A percentile compares a stretch with the other conserved stretches of the same genome.
Evolutionary conservation across 2,888 invertebrate genomes (phyloP).

Genomic region (Morinoia aosen): DNA sequence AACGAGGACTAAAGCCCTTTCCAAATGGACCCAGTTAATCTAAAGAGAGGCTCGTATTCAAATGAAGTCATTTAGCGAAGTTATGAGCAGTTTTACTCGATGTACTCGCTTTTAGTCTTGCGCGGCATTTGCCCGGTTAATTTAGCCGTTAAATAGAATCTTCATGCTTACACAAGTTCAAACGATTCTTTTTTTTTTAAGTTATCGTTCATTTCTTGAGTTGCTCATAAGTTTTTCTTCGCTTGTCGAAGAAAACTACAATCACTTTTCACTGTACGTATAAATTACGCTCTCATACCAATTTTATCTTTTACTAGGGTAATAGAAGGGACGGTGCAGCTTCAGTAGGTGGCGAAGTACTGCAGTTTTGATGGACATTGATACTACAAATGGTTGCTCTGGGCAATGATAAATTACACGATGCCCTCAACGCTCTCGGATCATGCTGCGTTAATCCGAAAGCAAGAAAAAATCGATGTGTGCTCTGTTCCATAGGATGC

Average conservation of each 20-base stretch:
- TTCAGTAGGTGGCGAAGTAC: neutral
- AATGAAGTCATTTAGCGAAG: slow-evolving; percentile 2
- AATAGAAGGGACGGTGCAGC: neutral
- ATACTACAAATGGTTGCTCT: neutral
- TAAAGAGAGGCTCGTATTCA: neutral
- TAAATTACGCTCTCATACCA: neutral
- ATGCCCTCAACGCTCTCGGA: neutral
- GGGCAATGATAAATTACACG: neutral
- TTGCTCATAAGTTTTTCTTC: neutral
- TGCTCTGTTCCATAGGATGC: neutral
- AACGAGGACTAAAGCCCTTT: neutral
- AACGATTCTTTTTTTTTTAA: neutral
- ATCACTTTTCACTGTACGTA: neutral
- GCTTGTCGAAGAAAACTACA: too few species aligned
- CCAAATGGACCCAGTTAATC: slow-evolving; percentile 3
- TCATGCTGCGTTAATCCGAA: neutral
- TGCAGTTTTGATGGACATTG: neutral
- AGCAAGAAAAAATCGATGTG: neutral
- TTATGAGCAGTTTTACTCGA: neutral
- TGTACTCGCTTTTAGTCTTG: neutral
- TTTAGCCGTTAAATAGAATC: neutral
- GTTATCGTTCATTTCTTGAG: neutral
- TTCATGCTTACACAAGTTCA: neutral
- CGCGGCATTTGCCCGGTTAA: neutral
- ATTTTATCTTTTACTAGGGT: neutral